Base-by-base conservation (phyloP, 2,113 vertebrate genomes). In the Planiliza haematocheilus region DNA sequence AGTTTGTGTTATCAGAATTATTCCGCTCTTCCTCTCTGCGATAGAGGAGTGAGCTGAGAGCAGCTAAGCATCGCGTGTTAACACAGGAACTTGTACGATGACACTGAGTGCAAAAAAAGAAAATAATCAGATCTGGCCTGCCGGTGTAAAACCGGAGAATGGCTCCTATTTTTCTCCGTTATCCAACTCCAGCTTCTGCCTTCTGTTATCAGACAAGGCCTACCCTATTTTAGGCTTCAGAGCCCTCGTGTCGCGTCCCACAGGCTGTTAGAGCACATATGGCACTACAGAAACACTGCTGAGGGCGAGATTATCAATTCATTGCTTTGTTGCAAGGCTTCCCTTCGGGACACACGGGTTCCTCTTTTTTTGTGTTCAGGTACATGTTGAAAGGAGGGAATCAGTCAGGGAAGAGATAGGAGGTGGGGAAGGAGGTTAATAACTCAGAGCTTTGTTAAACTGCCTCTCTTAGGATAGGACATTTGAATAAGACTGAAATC, bases 201-300 rank as follows among this genome's bases (percentile, higher is more conserved):
- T 85, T 65, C 16, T 68, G 50, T 75, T 82, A 76, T 90, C 79
- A 81, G 76, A 81, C 0, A 2, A 65, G 74, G n/a, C 60, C 39
- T 57, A 83, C 59, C 66, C 84, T 91, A 89, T 87, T 91, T 88
- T 83, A 74, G 65, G 76, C 79, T 86, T 77, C 81, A 86, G 81
- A 87, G 75, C 76, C 58, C 84, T 65, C 59, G 10, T 79, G 78
- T 77, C 17, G 20, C 61, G 78, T 74, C 73, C 74, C 84, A 85
- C 77, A 87, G 77, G 85, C 87, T 67, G 74, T 65, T 68, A n/a
- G 48, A 82, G 82, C 78, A 67, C 84, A 89, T 81, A 85, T 87
- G 84, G 78, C 49, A 38, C 56, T 42, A 70, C 65, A 81, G 68
- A 85, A 85, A 75, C 69, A 81, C 49, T 43, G 76, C 77, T 68